phyloP scores from a whole-genome alignment of 2,888 invertebrate genomes.

The Himalopsyche tibetana region DNA sequence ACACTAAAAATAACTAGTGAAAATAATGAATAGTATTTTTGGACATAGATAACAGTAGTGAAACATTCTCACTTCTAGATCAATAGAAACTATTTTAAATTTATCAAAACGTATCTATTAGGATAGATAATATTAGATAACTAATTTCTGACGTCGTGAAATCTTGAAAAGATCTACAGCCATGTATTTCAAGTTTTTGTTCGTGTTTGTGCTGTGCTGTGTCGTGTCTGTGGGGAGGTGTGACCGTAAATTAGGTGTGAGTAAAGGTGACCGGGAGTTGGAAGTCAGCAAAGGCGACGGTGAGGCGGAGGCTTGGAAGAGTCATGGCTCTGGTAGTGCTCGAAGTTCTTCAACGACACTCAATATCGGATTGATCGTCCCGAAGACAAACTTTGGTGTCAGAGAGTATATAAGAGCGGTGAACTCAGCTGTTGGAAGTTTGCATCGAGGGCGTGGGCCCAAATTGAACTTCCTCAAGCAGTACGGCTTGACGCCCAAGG shows the following conservation, averaged over 20 bases:
- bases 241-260: background rate
- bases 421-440: conserved; percentile 78
- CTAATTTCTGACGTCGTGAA: background rate
- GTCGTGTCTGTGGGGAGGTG: background rate
- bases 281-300: conserved; percentile 47
- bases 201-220: conserved; percentile 7
- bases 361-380: conserved; percentile 79
- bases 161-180: background rate
- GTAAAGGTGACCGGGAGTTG: background rate
- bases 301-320: conserved; percentile 64
- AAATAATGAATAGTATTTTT: background rate
- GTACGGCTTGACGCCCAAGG: conserved; percentile 79
- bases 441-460: conserved; percentile 78
- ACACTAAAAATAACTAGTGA: background rate
- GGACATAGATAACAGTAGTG: conserved; percentile 11
- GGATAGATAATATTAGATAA: background rate
- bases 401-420: conserved; percentile 83
- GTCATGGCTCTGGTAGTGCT: conserved; percentile 49
- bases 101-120: conserved; percentile 12
- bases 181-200: conserved; percentile 11
- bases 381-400: conserved; percentile 80
- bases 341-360: conserved; percentile 68
- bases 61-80: conserved; percentile 46
- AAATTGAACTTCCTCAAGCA: conserved; percentile 80
- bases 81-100: background rate